Conservation (phyloP, 1,140 invertebrate species). For the Papilio dardanus region DNA sequence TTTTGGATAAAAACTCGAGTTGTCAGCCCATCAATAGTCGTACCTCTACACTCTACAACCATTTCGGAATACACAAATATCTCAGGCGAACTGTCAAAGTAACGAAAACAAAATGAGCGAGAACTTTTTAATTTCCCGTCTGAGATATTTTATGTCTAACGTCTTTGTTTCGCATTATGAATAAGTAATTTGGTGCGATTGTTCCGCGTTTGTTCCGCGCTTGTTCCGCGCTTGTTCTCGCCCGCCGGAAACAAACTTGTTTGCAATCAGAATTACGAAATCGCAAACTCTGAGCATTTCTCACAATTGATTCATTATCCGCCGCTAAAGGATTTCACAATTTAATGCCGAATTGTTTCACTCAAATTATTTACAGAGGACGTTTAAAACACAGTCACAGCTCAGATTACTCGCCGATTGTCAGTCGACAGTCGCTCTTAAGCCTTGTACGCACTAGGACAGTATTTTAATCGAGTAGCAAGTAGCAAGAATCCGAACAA, state of each 20-base stretch:
- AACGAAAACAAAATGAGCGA: background rate
- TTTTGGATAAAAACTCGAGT: no score
- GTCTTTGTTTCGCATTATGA: constrained; percentile 6
- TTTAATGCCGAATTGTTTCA: background rate
- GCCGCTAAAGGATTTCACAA: background rate
- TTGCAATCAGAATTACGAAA: constrained; percentile 20
- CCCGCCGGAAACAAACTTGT: background rate
- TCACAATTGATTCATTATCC: constrained; percentile 19
- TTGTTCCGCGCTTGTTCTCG: background rate
- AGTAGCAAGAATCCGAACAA: no score
- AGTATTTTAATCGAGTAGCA: no score
- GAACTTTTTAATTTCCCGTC: constrained; percentile 12
- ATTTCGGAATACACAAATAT: background rate
- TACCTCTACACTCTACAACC: background rate
- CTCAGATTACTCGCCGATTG: no score
- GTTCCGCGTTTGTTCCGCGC: background rate
- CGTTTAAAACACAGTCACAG: no score
- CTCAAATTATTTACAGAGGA: no score
- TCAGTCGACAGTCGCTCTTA: no score
- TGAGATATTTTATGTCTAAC: constrained; percentile 5
- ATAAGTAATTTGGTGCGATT: constrained; percentile 9
- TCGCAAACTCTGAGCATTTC: background rate
- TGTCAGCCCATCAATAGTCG: no score
- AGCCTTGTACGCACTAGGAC: no score
- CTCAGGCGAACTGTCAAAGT: background rate